Evolutionary conservation across 2,888 invertebrate genomes (phyloP).

Genomic region (Eristalis tenax): DNA sequence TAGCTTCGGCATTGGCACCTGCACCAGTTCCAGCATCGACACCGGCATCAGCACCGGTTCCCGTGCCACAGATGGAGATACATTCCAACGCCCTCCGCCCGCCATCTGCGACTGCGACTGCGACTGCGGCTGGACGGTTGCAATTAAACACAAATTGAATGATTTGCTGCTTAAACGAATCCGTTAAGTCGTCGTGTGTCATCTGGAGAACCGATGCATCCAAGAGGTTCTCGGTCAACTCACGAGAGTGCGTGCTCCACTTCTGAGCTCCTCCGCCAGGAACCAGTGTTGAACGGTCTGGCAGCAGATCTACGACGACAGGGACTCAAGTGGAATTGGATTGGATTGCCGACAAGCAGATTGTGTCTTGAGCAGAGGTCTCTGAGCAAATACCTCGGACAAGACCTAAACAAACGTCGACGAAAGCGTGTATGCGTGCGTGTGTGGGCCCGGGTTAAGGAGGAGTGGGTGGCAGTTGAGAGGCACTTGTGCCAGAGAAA

Average conservation of each 20-base stretch:
- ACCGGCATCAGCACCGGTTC: conserved; percentile 49
- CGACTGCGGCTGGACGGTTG: conserved; percentile 43
- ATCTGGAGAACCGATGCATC: conserved; percentile 56
- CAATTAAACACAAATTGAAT: conserved; percentile 72
- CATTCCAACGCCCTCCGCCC: background rate
- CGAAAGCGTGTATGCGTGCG: background rate
- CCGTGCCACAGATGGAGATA: conserved; percentile 39
- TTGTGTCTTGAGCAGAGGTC: conserved; percentile 5
- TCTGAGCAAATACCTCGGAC: conserved; percentile 15
- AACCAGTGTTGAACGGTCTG: background rate
- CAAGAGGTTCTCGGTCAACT: conserved; percentile 19
- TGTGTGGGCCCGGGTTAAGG: background rate
- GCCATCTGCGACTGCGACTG: background rate
- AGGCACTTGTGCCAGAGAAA: conserved; percentile 46
- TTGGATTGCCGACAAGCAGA: background rate
- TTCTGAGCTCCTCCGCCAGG: background rate
- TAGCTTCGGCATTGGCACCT: conserved; percentile 10
- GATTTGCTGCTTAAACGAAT: conserved; percentile 69
- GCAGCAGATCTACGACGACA: background rate
- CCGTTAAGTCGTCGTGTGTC: conserved; percentile 68
- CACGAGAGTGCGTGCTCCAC: conserved; percentile 29
- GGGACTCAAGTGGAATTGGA: conserved; percentile 31
- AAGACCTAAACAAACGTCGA: conserved; percentile 48
- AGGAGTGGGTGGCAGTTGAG: background rate
- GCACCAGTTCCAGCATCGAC: conserved; percentile 54